phyloP scores from a whole-genome alignment of 2,888 invertebrate genomes.

The Anticlea derivata region DNA sequence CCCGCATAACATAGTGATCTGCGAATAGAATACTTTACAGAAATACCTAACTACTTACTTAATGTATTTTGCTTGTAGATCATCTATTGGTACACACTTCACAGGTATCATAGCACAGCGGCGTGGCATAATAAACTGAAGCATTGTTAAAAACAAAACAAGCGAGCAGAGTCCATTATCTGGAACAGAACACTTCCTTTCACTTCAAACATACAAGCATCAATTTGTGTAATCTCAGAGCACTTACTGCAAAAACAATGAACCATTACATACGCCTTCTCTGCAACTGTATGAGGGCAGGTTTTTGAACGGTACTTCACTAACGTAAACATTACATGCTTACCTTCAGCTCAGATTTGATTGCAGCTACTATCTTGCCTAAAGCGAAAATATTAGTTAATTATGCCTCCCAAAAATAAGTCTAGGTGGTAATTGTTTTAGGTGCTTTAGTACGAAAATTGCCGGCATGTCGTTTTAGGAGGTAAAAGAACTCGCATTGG shows the following conservation, averaged over 20 bases:
- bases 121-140: conserved; percentile 40
- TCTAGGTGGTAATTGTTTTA: no score
- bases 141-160: conserved; percentile 61
- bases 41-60: no score
- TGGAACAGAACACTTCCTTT: conserved; percentile 66
- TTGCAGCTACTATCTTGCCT: conserved; percentile 2
- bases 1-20: no score
- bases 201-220: conserved; percentile 65
- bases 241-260: conserved; percentile 72
- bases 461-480: no score
- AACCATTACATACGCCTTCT: conserved; percentile 60
- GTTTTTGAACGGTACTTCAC: conserved; percentile 24
- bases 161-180: conserved; percentile 51
- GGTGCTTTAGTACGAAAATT: no score
- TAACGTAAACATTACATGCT: conserved; percentile 7
- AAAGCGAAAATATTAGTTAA: not conserved
- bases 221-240: conserved; percentile 68
- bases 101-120: conserved; percentile 15
- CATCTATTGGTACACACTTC: not conserved
- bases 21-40: no score
- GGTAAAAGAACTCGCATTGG: no score
- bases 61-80: not conserved
- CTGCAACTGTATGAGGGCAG: conserved; percentile 26
- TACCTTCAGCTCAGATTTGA: conserved; percentile 6
- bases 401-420: no score